Conservation (phyloP, 2,888 invertebrate species). For the Megamerina dolium region DNA sequence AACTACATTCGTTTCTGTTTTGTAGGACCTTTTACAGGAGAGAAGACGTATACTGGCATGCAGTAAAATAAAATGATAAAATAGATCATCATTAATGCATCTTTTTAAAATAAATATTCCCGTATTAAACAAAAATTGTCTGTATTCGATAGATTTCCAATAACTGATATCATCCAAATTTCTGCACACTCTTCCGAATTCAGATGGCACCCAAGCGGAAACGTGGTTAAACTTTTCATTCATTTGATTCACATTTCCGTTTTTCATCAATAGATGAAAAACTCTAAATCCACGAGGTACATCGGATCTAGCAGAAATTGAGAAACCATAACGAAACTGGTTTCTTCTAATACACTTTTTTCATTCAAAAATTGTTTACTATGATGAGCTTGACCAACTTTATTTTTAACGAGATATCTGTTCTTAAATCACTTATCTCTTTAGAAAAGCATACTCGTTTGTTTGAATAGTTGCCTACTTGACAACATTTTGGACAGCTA, state of each 20-base stretch:
- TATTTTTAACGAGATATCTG: background rate
- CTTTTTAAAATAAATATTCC: background rate
- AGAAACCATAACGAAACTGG: conserved; percentile 6
- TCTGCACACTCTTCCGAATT: conserved; percentile 2
- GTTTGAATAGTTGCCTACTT: background rate
- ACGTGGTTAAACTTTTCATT: background rate
- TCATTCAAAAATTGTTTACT: background rate
- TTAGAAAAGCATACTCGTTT: background rate
- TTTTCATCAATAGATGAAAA: too few species aligned
- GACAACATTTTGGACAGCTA: conserved; percentile 7
- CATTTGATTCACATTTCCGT: background rate
- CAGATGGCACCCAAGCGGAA: background rate
- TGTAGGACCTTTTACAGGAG: too few species aligned
- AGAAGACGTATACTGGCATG: conserved; percentile 1
- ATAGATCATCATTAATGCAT: background rate
- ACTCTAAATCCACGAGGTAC: conserved; percentile 6
- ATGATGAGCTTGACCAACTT: background rate
- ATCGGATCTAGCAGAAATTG: conserved; percentile 6
- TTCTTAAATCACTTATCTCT: too few species aligned
- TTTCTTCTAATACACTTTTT: background rate
- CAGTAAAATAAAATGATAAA: too few species aligned
- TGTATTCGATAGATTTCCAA: background rate
- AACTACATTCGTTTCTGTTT: background rate
- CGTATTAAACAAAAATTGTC: background rate
- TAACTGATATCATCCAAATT: background rate